These are phyloP conservation scores for Pterocles burchelli DNA, from an alignment of 2,113 vertebrate genomes.

Conservation along the genomic window DNA sequence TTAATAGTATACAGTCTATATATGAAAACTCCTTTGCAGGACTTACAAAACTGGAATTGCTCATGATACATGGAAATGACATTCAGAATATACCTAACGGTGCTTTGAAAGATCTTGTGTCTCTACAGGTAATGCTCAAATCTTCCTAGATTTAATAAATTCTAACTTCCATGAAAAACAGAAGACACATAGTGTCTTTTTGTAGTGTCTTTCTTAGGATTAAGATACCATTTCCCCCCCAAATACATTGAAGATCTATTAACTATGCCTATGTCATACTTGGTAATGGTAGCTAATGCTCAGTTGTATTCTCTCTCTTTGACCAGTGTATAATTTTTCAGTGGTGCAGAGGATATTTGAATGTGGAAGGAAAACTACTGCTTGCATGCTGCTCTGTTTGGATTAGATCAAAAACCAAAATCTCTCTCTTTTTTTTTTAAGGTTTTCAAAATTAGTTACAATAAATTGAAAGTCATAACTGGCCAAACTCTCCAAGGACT, in stretches of 20 bases:
- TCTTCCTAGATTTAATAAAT: neutral
- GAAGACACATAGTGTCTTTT: neutral
- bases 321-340: neutral
- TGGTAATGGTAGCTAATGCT: neutral
- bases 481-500: conserved; percentile 81
- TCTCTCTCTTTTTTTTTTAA: neutral
- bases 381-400: neutral
- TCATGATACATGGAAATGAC: conserved; percentile 92
- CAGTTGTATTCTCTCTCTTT: neutral
- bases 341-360: neutral
- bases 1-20: conserved; percentile 87
- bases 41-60: conserved; percentile 84
- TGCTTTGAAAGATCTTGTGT: conserved; percentile 81
- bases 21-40: conserved; percentile 80
- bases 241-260: neutral
- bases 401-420: neutral
- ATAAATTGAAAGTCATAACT: conserved; percentile 83
- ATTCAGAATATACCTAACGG: conserved; percentile 83
- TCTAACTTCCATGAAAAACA: neutral
- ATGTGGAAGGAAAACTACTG: neutral
- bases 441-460: conserved; percentile 95
- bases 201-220: neutral
- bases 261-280: neutral
- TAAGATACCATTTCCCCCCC: neutral
- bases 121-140: conserved; percentile 84